These are phyloP conservation scores for Siniperca obscura DNA, from an alignment of 2,797 vertebrate genomes.

Conservation along the genomic window DNA sequence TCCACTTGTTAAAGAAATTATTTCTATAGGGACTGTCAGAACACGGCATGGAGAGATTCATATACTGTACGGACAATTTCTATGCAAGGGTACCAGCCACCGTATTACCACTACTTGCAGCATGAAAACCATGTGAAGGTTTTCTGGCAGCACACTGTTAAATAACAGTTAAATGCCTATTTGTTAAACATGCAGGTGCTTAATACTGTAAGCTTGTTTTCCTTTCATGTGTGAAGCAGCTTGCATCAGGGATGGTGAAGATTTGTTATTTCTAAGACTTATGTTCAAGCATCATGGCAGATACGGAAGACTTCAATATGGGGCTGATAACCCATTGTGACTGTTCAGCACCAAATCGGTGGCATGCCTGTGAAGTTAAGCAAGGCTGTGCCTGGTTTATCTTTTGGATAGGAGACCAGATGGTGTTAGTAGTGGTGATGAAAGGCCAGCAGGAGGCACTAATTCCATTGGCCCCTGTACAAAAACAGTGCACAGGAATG, in stretches of 20 bases:
- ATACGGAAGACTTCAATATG: not conserved
- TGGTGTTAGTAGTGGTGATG: constrained; percentile 70
- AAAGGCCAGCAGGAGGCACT: constrained; percentile 74
- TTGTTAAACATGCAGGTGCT: constrained; percentile 10
- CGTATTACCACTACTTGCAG: not conserved
- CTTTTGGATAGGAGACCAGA: constrained; percentile 64
- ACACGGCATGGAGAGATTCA: not conserved
- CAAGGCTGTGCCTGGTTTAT: constrained; percentile 61
- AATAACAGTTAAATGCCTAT: not conserved
- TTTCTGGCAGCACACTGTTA: constrained; percentile 2
- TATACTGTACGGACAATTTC: too few relatives aligned
- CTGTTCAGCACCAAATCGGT: constrained; percentile 26
- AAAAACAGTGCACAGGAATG: constrained; percentile 38
- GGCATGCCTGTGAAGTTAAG: constrained; percentile 51
- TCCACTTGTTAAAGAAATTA: not conserved
- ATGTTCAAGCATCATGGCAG: not conserved
- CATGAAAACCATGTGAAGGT: not conserved
- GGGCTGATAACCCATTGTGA: constrained; percentile 8
- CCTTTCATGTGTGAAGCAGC: not conserved
- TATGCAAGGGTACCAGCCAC: too few relatives aligned
- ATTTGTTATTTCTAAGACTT: not conserved
- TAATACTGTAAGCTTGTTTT: not conserved
- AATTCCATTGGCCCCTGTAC: constrained; percentile 60
- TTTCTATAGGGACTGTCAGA: not conserved
- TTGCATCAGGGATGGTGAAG: not conserved